These are phyloP conservation scores for Chrysolina haemoptera DNA, from an alignment of 2,888 invertebrate species.

Conservation along the genomic window DNA sequence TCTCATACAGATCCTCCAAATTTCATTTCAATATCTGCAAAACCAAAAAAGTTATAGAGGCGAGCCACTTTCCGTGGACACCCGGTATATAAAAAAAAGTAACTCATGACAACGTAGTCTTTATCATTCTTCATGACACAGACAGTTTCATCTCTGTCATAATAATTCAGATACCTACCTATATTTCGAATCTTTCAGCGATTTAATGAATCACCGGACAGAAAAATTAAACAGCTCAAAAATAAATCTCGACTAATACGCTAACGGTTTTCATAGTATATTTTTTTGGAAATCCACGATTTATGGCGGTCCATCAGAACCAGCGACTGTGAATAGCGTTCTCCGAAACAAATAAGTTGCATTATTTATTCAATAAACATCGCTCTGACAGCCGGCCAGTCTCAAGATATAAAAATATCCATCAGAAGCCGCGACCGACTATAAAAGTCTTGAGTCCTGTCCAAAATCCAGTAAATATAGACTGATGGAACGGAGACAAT, in stretches of 20 bases:
- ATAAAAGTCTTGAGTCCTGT: slow-evolving; percentile 56
- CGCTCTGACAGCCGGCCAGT: slow-evolving; percentile 33
- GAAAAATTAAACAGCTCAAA: slow-evolving; percentile 6
- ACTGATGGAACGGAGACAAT: slow-evolving; percentile 46
- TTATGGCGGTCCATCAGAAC: not conserved
- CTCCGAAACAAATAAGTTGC: slow-evolving; percentile 20
- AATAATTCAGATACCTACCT: too few species aligned
- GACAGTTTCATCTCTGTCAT: too few species aligned
- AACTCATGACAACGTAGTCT: too few species aligned
- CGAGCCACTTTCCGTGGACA: too few species aligned
- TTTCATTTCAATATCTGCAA: too few species aligned
- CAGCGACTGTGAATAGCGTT: slow-evolving; percentile 2
- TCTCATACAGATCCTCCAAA: too few species aligned
- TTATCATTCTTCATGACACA: too few species aligned
- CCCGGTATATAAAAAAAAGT: too few species aligned
- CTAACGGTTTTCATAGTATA: slow-evolving; percentile 20
- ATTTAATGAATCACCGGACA: not conserved
- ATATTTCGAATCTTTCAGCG: not conserved
- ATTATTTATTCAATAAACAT: slow-evolving; percentile 30
- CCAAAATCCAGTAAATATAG: slow-evolving; percentile 57
- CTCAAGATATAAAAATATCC: slow-evolving; percentile 35
- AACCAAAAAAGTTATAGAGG: too few species aligned
- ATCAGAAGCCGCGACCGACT: slow-evolving; percentile 47
- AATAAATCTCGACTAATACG: slow-evolving; percentile 26
- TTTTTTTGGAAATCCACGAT: slow-evolving; percentile 8